phyloP scores from a whole-genome alignment of 2,113 vertebrate genomes.

The Astur gentilis region DNA sequence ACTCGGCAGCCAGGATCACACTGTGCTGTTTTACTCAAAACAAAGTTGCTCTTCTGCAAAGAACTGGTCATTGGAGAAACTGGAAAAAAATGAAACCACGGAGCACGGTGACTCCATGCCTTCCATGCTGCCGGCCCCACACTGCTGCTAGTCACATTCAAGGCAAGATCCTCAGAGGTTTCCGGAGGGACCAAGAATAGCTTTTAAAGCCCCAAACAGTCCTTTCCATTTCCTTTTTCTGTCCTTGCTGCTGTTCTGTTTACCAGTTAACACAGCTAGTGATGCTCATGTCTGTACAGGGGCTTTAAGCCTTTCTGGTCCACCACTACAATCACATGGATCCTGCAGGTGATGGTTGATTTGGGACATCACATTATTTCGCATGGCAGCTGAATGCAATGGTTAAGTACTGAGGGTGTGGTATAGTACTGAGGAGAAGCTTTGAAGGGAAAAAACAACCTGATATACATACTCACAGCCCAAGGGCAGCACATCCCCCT shows the following conservation, averaged over 20 bases:
- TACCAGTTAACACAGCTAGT: background rate
- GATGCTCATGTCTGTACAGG: background rate
- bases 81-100: background rate
- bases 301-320: background rate
- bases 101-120: background rate
- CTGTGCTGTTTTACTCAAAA: background rate
- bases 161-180: background rate
- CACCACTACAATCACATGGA: background rate
- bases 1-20: background rate
- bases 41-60: background rate
- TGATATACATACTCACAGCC: background rate
- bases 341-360: background rate
- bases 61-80: background rate
- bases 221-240: background rate
- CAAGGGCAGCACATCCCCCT: background rate
- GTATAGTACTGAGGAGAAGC: background rate
- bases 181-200: background rate
- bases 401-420: background rate
- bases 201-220: background rate
- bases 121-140: background rate
- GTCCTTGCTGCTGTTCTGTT: background rate
- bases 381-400: background rate
- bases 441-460: background rate
- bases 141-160: rapidly evolving
- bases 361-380: background rate